A percentile compares a stretch with the other conserved stretches of the same genome.
Evolutionary conservation across 1,140 invertebrate genomes (phyloP).

Genomic region (Drosophila guanche): DNA sequence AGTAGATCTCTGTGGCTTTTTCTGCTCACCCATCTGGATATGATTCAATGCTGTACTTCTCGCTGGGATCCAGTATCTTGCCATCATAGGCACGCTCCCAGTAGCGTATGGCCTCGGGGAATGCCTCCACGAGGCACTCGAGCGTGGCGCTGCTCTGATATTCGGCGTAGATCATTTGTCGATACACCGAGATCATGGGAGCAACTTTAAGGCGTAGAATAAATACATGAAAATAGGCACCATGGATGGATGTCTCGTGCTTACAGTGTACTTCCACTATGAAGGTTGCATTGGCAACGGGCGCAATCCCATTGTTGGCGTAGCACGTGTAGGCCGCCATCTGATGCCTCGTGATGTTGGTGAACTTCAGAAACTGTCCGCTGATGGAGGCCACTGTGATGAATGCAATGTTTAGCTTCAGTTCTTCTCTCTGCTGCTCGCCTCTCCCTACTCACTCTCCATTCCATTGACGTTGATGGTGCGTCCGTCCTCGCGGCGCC

Average conservation of each 20-base stretch:
- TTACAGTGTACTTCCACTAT: slow-evolving; percentile 95
- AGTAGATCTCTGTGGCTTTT: too few species aligned
- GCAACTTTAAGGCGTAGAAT: slow-evolving; percentile 86
- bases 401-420: background rate
- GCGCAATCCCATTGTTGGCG: slow-evolving; percentile 94
- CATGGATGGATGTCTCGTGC: slow-evolving; percentile 57
- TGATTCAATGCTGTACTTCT: slow-evolving; percentile 88
- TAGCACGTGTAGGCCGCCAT: slow-evolving; percentile 94
- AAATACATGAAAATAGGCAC: background rate
- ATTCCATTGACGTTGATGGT: slow-evolving; percentile 85
- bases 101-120: slow-evolving; percentile 92
- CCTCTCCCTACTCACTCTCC: slow-evolving; percentile 62
- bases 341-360: slow-evolving; percentile 91
- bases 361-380: slow-evolving; percentile 91
- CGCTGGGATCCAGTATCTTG: slow-evolving; percentile 88
- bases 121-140: slow-evolving; percentile 94
- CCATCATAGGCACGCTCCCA: slow-evolving; percentile 92
- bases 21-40: slow-evolving; percentile 84
- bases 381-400: slow-evolving; percentile 87
- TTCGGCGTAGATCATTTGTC: slow-evolving; percentile 88
- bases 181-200: slow-evolving; percentile 91
- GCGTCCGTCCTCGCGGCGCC: slow-evolving; percentile 88
- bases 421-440: too few species aligned
- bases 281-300: slow-evolving; percentile 91
- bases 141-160: slow-evolving; percentile 89